A percentile compares a stretch with the other conserved stretches of the same genome.
Evolutionary conservation across 2,888 invertebrate species (phyloP).

Genomic region (Acanthosepion lycidas): DNA sequence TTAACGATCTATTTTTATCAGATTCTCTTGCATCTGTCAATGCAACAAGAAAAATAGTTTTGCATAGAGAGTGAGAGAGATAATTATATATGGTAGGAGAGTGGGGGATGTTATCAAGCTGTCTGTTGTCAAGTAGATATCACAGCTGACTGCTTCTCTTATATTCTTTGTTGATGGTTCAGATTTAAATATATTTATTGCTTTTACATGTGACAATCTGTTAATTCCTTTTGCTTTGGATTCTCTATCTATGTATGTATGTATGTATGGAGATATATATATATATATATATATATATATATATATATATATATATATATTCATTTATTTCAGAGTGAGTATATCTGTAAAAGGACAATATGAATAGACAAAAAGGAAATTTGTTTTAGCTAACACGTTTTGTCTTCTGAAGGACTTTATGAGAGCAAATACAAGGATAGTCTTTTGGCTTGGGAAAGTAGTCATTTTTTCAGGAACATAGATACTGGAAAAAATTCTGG

Average conservation of each 20-base stretch:
- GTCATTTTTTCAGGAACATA: no score
- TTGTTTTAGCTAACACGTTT: no score
- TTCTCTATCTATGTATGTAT: background rate
- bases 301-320: no score
- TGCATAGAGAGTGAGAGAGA: background rate
- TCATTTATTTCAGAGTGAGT: no score
- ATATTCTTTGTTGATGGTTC: background rate
- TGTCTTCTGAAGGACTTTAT: no score
- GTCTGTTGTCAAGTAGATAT: background rate
- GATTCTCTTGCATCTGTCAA: background rate
- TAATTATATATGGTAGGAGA: background rate
- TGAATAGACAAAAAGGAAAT: no score
- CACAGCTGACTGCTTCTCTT: conserved; percentile 1
- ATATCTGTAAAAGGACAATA: no score
- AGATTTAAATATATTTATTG: background rate
- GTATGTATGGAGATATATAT: no score
- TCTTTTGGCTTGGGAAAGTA: no score
- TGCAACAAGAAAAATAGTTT: background rate
- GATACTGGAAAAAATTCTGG: no score
- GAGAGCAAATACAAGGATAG: no score
- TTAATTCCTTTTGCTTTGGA: background rate
- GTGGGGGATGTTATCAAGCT: background rate
- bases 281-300: no score
- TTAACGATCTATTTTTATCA: background rate
- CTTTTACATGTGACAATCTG: background rate